These are phyloP conservation scores for Drosophila auraria DNA, from an alignment of 1,140 invertebrate species.

Conservation along the genomic window DNA sequence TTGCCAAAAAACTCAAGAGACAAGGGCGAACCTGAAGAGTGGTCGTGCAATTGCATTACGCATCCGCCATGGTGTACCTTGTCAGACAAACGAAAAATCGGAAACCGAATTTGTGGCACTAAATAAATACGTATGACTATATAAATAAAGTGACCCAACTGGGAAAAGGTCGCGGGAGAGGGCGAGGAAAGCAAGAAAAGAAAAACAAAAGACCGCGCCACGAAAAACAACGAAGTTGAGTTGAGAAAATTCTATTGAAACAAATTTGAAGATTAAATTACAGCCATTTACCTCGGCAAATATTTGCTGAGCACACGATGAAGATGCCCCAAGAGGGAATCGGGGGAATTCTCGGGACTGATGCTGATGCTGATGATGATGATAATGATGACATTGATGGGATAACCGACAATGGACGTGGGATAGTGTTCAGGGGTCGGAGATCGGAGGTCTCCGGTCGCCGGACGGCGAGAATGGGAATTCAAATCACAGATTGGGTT, in stretches of 20 bases:
- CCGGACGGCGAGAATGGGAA: constrained; percentile 10
- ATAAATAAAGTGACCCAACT: constrained; percentile 25
- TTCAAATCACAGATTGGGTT: constrained; percentile 44
- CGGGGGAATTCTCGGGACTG: constrained; percentile 4
- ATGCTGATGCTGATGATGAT: constrained; percentile 25
- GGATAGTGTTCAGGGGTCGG: constrained; percentile 27
- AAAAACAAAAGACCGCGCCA: constrained; percentile 12
- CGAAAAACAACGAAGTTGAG: constrained; percentile 22
- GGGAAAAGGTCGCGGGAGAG: not conserved
- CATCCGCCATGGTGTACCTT: constrained; percentile 15
- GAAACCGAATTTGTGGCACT: constrained; percentile 6
- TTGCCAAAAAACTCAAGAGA: not conserved
- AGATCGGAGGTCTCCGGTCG: not conserved
- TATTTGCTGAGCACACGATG: constrained; percentile 42
- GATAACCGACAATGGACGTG: constrained; percentile 44
- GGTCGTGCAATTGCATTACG: constrained; percentile 30
- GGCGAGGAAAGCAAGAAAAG: not conserved
- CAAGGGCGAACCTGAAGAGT: not conserved
- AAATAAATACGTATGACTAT: constrained; percentile 31
- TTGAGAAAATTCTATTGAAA: constrained; percentile 48
- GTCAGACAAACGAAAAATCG: constrained; percentile 7
- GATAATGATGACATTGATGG: constrained; percentile 55
- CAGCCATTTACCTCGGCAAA: constrained; percentile 55
- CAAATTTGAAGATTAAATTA: constrained; percentile 56
- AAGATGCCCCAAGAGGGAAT: constrained; percentile 39